phyloP scores from a whole-genome alignment of 2,797 vertebrate genomes.

The Pangasius djambal region DNA sequence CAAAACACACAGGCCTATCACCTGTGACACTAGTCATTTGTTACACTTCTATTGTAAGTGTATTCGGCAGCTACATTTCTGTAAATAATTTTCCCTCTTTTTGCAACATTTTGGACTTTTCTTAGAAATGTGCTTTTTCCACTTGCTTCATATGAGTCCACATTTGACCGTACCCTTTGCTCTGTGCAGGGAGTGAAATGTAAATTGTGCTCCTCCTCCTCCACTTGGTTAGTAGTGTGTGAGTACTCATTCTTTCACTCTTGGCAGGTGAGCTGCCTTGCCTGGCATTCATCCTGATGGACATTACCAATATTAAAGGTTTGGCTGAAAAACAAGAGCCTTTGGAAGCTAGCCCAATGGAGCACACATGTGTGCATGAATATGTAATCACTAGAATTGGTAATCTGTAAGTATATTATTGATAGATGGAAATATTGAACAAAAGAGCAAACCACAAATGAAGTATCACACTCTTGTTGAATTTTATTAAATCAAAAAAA shows the following conservation, averaged over 20 bases:
- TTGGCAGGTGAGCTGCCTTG: conserved; percentile 57
- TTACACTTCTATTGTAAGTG: background rate
- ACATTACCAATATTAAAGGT: conserved; percentile 71
- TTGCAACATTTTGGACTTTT: background rate
- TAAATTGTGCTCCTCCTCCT: conserved; percentile 62
- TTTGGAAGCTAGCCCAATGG: conserved; percentile 48
- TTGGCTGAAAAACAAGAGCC: conserved; percentile 65
- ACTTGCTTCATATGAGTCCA: conserved; percentile 30
- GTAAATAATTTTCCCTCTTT: background rate
- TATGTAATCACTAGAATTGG: conserved; percentile 40
- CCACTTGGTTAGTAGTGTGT: conserved; percentile 60
- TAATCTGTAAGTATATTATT: conserved; percentile 14
- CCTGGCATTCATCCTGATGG: conserved; percentile 67
- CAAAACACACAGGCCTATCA: background rate
- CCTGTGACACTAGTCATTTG: no score
- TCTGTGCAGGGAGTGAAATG: conserved; percentile 61
- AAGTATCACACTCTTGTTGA: background rate
- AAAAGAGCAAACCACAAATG: background rate
- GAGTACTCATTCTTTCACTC: conserved; percentile 58
- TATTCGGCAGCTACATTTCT: background rate
- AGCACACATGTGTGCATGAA: conserved; percentile 38
- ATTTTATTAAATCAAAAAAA: background rate
- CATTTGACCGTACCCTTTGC: conserved; percentile 30
- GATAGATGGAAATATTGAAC: background rate
- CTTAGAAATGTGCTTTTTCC: background rate